Percentiles rank a stretch among this genome's conserved stretches.
phyloP scores from a whole-genome alignment of 2,113 vertebrate species.

The Aptenodytes patagonicus region DNA sequence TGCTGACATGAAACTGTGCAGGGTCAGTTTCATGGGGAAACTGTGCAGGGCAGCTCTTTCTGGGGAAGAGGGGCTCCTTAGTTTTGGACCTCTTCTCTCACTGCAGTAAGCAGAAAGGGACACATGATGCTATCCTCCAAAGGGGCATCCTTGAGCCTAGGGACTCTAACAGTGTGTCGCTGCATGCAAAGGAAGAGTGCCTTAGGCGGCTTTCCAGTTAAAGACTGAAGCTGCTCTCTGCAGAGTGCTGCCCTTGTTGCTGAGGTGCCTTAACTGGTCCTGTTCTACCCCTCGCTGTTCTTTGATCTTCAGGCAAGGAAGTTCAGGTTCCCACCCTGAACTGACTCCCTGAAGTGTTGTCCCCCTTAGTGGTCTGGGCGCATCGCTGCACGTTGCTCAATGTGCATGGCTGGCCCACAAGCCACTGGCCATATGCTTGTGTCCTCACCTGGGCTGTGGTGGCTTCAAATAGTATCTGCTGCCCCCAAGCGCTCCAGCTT shows the following conservation, averaged over 20 bases:
- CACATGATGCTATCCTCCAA: neutral
- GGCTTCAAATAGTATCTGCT: neutral
- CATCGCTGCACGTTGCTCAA: neutral
- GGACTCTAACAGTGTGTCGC: neutral
- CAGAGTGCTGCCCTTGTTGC: neutral
- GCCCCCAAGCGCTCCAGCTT: neutral
- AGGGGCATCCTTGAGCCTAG: neutral
- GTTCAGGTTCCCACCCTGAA: neutral
- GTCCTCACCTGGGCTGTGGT: neutral
- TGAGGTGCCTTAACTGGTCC: neutral
- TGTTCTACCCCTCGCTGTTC: neutral
- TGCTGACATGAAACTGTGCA: neutral
- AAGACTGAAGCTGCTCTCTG: neutral
- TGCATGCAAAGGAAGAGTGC: neutral
- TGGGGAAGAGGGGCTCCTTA: neutral
- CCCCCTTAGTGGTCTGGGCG: neutral
- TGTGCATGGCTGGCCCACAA: neutral
- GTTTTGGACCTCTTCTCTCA: neutral
- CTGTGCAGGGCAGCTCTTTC: neutral
- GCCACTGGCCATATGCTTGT: fast-evolving
- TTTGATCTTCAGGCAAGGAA: neutral
- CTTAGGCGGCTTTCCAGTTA: neutral
- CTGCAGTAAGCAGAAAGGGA: neutral
- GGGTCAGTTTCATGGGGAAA: neutral
- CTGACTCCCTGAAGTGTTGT: neutral